Evolutionary conservation across 2,888 invertebrate genomes (phyloP).

Genomic region (Aethes cnicana): DNA sequence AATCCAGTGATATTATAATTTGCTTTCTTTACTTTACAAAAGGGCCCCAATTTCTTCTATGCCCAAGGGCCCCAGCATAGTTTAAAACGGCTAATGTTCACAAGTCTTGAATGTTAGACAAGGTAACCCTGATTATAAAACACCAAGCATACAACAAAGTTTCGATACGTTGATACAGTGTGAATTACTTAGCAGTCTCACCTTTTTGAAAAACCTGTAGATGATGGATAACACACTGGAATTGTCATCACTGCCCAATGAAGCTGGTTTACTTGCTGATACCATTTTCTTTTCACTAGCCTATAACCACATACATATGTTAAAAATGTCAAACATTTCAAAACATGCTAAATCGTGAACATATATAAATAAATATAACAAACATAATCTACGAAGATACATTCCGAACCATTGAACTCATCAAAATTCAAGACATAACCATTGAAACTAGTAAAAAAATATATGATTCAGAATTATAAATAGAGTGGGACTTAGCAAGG

Average conservation of each 20-base stretch:
- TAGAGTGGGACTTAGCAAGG: constrained; percentile 6
- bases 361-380: background rate
- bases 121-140: no score
- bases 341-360: background rate
- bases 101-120: background rate
- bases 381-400: background rate
- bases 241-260: constrained; percentile 71
- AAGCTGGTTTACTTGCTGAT: constrained; percentile 65
- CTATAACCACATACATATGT: constrained; percentile 42
- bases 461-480: constrained; percentile 24
- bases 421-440: no score
- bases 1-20: no score
- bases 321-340: background rate
- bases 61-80: no score
- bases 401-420: no score
- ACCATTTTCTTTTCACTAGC: constrained; percentile 67
- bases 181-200: constrained; percentile 42
- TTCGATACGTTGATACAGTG: constrained; percentile 10
- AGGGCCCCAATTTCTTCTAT: no score
- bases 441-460: background rate
- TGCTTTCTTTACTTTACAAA: no score
- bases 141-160: no score
- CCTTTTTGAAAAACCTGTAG: constrained; percentile 85
- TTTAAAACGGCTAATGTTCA: no score
- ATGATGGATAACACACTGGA: constrained; percentile 82